Conservation (phyloP, 2,113 vertebrate species). For the Microcebus griseorufus region DNA sequence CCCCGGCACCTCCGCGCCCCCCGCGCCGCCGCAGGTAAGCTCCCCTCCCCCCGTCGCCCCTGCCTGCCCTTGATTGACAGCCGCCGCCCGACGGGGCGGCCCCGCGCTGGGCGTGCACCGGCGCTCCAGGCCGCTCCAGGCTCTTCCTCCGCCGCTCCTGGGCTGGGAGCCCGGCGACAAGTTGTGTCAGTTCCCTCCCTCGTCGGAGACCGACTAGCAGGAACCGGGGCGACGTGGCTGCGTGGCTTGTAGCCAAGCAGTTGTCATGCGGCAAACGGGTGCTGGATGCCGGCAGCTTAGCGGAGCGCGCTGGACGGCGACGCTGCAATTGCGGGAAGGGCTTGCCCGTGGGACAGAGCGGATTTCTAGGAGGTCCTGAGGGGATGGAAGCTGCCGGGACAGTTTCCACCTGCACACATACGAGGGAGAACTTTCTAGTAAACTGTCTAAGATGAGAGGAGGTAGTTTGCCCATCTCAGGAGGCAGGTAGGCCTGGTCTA, state of each 20-base stretch:
- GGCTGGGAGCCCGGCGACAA: rapidly evolving
- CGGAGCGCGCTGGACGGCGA: not conserved
- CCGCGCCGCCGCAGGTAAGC: not conserved
- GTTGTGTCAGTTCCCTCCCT: not conserved
- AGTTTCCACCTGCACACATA: not conserved
- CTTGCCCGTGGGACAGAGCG: not conserved
- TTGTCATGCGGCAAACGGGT: not conserved
- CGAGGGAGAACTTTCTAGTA: not conserved
- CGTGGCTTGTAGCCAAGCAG: not conserved
- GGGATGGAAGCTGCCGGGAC: not conserved
- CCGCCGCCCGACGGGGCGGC: rapidly evolving
- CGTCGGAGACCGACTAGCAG: not conserved
- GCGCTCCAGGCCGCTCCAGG: rapidly evolving
- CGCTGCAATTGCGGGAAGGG: not conserved
- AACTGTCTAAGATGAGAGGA: not conserved
- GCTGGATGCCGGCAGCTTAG: not conserved
- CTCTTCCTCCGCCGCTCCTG: too few species aligned
- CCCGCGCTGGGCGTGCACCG: rapidly evolving
- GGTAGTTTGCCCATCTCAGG: not conserved
- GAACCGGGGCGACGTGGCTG: not conserved
- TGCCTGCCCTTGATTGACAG: too few species aligned
- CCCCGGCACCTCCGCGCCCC: rapidly evolving
- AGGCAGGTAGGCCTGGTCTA: not conserved
- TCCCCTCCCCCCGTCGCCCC: not conserved
- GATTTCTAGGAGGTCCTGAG: not conserved